These are phyloP conservation scores for Bos taurus DNA, from an alignment of 2,113 vertebrate genomes.

Conservation along the genomic window DNA sequence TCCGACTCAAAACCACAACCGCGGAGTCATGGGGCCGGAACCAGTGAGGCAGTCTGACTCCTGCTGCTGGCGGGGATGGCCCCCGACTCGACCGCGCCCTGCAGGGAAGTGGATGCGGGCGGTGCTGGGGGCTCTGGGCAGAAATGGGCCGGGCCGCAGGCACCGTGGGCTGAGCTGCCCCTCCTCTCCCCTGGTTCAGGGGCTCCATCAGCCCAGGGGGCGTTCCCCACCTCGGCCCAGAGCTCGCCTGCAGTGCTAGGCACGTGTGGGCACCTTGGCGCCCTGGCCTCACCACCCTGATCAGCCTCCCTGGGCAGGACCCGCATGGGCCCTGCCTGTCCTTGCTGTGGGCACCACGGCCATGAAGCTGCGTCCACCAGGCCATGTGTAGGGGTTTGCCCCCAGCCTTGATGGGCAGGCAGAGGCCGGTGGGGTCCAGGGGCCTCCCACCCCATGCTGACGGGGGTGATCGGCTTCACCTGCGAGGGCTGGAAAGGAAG, in stretches of 20 bases:
- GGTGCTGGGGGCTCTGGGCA: not conserved
- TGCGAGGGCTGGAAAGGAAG: not conserved
- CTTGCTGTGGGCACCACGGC: fast-evolving
- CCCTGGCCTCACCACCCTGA: not conserved
- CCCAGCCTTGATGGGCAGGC: fast-evolving
- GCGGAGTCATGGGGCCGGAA: not conserved
- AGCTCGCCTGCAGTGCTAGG: not conserved
- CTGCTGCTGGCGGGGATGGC: not conserved
- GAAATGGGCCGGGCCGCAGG: not conserved
- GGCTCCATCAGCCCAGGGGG: fast-evolving
- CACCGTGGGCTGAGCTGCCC: fast-evolving
- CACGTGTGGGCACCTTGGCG: fast-evolving
- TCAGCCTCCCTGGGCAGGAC: not conserved
- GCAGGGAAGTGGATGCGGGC: not conserved
- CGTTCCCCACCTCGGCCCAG: fast-evolving
- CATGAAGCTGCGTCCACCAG: fast-evolving
- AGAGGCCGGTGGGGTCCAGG: not conserved
- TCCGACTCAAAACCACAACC: not conserved
- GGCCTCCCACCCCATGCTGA: not conserved
- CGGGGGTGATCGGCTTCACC: fast-evolving
- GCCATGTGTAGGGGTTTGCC: fast-evolving
- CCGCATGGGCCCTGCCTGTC: not conserved
- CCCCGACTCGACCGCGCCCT: fast-evolving
- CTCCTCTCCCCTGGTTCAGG: not conserved
- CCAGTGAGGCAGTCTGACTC: not conserved